Evolutionary conservation across 2,113 vertebrate genomes (phyloP), one percentile per base, ranked within the genome.

Genomic region (Stigmatopora argus): DNA sequence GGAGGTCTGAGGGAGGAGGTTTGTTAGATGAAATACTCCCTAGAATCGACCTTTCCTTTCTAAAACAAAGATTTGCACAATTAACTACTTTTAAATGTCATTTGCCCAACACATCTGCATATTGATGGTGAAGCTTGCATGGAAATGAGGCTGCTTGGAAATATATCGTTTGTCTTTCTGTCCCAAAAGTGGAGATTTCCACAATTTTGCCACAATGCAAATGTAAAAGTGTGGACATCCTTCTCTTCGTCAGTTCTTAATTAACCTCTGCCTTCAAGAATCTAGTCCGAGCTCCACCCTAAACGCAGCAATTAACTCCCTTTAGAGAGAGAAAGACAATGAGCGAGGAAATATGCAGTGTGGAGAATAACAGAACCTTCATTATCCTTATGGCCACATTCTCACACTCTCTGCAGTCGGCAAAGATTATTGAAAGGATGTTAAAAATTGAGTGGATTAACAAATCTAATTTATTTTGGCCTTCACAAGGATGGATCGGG

Each of bases 71-170:
- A 92, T 89, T 90, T 91, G 90, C 90, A 89, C 90, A 92, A 92
- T 91, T 91, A 92, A 91, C 87, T 88, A 86, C 90, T 91, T 89
- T 90, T 88, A 91, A 91, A 91, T 91, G 90, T 90, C 90, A 92
- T 78, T 84, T 87, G 74, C 83, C 72, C 74, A 77, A 87, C 75
- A 83, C 81, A 91, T 90, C 88, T 90, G 86, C 89, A 91, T 90
- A 90, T 86, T 81, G 81, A 87, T 79, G 38, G 71, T 85, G 66
- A 72, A 81, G 57, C 76, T 78, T 79, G 89, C 89, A 90, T 90
- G 77, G 70, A 78, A 86, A 91, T 88, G 61, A 90, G 85, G 79
- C 58, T 78, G 74, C 80, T 85, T 86, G 74, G 77, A 26, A 75
- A 79, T 72, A 67, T 75, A 80, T 73, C 55, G 52, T 73, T 84